phyloP scores from a whole-genome alignment of 2,797 vertebrate species.

The Kryptolebias ocellatus region DNA sequence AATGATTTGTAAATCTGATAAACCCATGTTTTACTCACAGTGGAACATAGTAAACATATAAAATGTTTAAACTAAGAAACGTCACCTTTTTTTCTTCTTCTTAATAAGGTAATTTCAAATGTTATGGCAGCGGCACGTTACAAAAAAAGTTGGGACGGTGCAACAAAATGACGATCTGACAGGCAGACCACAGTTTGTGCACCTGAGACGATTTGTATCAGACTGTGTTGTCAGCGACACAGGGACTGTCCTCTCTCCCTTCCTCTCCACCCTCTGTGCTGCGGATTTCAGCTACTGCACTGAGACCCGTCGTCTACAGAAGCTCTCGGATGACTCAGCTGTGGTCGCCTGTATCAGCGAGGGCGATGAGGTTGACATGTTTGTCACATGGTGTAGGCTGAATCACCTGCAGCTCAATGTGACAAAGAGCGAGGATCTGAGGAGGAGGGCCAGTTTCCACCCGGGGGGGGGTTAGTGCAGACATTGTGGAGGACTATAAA shows the following conservation, averaged over 20 bases:
- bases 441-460: not conserved
- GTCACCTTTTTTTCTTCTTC: too few species aligned
- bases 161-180: too few species aligned
- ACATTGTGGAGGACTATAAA: not conserved
- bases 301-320: not conserved
- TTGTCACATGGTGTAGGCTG: not conserved
- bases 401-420: not conserved
- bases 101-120: too few species aligned
- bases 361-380: not conserved
- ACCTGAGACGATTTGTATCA: too few species aligned
- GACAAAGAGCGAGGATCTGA: not conserved
- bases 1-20: too few species aligned
- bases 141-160: too few species aligned
- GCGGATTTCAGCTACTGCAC: not conserved
- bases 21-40: too few species aligned
- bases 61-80: too few species aligned
- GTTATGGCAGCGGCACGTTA: too few species aligned
- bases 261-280: not conserved
- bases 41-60: too few species aligned
- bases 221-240: not conserved
- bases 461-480: not conserved
- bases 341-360: not conserved
- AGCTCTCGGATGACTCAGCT: not conserved
- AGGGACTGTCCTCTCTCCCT: too few species aligned
- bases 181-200: too few species aligned